phyloP scores from a whole-genome alignment of 64 coral and sea anemone genomes.

The Stichodactyla helianthus region DNA sequence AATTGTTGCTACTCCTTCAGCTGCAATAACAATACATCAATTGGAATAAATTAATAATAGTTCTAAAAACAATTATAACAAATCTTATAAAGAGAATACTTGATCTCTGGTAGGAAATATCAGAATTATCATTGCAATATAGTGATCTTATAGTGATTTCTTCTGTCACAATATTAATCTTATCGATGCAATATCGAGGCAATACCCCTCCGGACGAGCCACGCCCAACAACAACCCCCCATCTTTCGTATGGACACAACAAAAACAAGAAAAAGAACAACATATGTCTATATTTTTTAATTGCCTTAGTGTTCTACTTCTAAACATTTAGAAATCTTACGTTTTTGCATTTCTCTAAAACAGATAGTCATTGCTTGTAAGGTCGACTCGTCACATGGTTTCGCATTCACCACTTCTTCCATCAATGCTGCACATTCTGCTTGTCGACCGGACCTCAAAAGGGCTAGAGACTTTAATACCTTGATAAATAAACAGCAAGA shows the following conservation, averaged over 20 bases:
- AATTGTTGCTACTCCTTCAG: conserved; percentile 66
- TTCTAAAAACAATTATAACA: background rate
- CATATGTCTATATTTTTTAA: background rate
- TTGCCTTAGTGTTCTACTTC: background rate
- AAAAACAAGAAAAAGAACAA: background rate
- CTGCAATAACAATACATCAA: conserved; percentile 28
- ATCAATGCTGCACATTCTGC: conserved; percentile 63
- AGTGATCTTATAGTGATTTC: too few species aligned
- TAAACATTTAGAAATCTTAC: conserved; percentile 44
- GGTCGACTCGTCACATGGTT: conserved; percentile 81
- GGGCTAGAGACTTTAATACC: conserved; percentile 84
- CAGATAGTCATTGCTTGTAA: conserved; percentile 99
- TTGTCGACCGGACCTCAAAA: conserved; percentile 70
- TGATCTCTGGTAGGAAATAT: background rate
- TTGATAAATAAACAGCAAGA: conserved; percentile 18
- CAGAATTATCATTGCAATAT: background rate
- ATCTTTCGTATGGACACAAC: background rate
- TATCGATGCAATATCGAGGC: background rate
- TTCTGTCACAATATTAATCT: background rate
- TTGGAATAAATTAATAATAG: background rate
- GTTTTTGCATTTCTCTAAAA: conserved; percentile 95
- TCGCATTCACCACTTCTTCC: conserved; percentile 55
- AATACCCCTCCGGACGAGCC: background rate
- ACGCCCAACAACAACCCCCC: background rate
- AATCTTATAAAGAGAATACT: background rate